phyloP scores from a whole-genome alignment of 2,888 invertebrate species.

The Dorcus hopei region DNA sequence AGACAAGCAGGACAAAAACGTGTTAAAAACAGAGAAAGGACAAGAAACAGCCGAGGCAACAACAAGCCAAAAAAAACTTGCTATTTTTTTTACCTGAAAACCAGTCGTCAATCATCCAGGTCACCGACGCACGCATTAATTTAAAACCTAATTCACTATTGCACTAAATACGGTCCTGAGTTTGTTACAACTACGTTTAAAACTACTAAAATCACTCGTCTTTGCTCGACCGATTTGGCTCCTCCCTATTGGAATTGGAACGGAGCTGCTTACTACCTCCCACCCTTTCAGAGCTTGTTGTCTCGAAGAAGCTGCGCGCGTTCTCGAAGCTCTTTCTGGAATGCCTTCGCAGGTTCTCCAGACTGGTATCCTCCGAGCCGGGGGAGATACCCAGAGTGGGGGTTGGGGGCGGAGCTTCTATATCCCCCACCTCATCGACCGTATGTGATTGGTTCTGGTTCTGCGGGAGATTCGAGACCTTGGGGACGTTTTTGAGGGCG shows the following conservation, averaged over 20 bases:
- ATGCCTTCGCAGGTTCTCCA: slow-evolving; percentile 13
- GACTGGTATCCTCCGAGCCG: slow-evolving; percentile 8
- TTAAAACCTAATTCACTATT: no score
- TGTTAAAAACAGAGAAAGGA: background rate
- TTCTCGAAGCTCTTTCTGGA: slow-evolving; percentile 32
- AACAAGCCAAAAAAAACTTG: background rate
- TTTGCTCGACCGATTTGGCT: no score
- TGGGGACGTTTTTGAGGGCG: slow-evolving; percentile 10
- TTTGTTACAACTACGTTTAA: no score
- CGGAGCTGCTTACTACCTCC: no score
- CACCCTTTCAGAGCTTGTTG: background rate
- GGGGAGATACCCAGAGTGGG: background rate
- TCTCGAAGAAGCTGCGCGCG: slow-evolving; percentile 37
- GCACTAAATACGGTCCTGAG: no score
- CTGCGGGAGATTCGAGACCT: slow-evolving; percentile 11
- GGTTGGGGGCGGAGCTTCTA: background rate
- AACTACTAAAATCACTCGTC: no score
- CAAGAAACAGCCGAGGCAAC: background rate
- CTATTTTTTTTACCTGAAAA: no score
- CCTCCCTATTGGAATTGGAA: no score
- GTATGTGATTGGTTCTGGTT: background rate
- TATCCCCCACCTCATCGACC: background rate
- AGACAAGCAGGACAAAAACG: no score
- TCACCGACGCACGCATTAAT: no score
- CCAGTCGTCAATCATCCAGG: no score